Evolutionary conservation across 2,797 vertebrate species (phyloP), one percentile per base, ranked within the genome.

Genomic region (Danio choprae): DNA sequence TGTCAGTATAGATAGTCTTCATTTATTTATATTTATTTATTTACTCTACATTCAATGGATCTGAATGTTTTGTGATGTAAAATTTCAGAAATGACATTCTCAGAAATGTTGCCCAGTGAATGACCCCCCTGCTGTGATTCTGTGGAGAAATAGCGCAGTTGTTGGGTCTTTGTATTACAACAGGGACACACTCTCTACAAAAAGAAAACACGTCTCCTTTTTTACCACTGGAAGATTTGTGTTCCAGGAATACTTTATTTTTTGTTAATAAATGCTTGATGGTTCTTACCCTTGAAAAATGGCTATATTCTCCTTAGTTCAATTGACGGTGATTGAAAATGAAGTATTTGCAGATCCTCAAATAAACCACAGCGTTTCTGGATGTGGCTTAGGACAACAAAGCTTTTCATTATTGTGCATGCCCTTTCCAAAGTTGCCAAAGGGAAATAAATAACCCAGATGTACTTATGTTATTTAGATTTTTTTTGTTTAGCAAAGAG

Each of bases 1-100:
- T 79, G 77, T 79, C 77, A 79, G 77, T 79, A 51, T 63, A 60
- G 36, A 71, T 71, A 36, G 4, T 51, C 68, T 51, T 69, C 44
- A 41, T 20, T 36, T 55, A 29, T 74, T 20, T 12, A 12, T 15
- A 3, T 7, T 16, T 29, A 15, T 40, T 60, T 51, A n/a, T 70
- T 62, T 22, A 38, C 13, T 43, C 0, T 53, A 0, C 18, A 11
- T 70, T 40, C 0, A 22, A 9, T 59, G 16, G n/a, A 5, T 9
- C 4, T 50, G 43, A 43, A 43, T 77, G 18, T 20, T 38, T 18
- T 63, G 1, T 29, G 5, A 56, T 22, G 38, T 6, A 56, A 64
- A 64, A 9, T 16, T 8, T 20, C 12, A 12, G 2, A 41, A 53
- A 75, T 22, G 0, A 58, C 29, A 1, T 10, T 46, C 13, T 59